Evolutionary conservation across 2,888 invertebrate species (phyloP), one percentile per base, ranked within the genome.

Genomic region (Selenia dentaria): DNA sequence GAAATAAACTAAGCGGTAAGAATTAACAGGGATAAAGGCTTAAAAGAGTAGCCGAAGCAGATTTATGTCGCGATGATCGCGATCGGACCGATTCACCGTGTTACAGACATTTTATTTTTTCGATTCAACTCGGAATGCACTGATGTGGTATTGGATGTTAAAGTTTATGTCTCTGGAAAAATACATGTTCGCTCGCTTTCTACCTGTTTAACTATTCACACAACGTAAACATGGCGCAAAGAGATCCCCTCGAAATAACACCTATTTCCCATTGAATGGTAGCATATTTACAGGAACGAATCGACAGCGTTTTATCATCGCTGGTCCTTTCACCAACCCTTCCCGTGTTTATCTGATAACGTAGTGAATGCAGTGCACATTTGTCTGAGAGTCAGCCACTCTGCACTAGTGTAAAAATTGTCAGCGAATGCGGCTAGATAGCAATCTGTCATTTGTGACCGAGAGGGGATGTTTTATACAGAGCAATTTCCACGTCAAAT

Each of bases 1-100:
- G 80, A 83, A 84, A 89, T 89, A 89, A 89, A 89, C 88, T 86
- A 88, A 90, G 88, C 88, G 87, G 88, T 84, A 88, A 85, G 89
- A 88, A 88, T 88, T 85, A 90, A 89, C 88, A 86, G 82, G 84
- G 85, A 82, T 88, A 88, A 90, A 85, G 81, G 86, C 83, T 90
- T 88, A 82, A 83, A 88, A 88, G 87, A 86, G 89, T 89, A 89
- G 89, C 89, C 88, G 87, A 84, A 79, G 79, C 78, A 83, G 88
- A 90, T 90, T 90, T 90, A 90, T 90, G 89, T 83, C 80, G 84
- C 80, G 76, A 78, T 74, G 88, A 87, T 89, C 83, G 83, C 82
- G 83, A 87, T 88, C 87, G 83, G 72, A 67, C 70, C 81, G 80
- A 79, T 82, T 82, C 83, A 73, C 77, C 80, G 72, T 80, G 82